Evolutionary conservation across 2,113 vertebrate species (phyloP).

Genomic region (Cyrtonyx montezumae): DNA sequence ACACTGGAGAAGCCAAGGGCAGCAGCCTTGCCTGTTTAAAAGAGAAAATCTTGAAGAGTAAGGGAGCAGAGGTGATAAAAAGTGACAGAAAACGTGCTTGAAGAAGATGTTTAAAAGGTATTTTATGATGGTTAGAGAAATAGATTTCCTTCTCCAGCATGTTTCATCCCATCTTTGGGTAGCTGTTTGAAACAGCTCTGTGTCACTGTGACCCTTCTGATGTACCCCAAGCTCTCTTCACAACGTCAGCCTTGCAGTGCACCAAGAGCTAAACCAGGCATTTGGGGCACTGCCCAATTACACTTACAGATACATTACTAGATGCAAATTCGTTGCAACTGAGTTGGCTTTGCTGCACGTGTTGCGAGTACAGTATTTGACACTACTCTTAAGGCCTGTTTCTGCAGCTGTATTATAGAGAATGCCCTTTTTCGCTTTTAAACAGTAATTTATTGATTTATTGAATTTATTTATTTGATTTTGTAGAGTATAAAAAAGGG

Average conservation of each 20-base stretch:
- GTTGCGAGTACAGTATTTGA: neutral
- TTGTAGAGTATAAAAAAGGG: neutral
- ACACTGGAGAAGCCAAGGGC: neutral
- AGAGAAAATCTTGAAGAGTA: neutral
- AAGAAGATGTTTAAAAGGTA: neutral
- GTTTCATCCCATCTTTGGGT: neutral
- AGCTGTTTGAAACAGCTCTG: neutral
- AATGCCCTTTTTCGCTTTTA: neutral
- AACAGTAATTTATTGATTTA: neutral
- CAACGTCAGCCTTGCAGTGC: neutral
- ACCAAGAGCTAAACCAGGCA: neutral
- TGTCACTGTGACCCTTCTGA: neutral
- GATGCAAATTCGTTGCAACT: neutral
- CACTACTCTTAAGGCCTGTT: neutral
- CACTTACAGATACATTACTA: neutral
- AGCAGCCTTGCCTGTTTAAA: neutral
- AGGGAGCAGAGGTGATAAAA: neutral
- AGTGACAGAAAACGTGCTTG: neutral
- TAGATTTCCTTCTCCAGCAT: neutral
- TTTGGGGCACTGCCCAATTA: neutral
- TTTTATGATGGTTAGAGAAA: neutral
- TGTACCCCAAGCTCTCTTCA: rapidly evolving
- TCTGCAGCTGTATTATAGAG: neutral
- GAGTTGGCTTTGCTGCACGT: neutral
- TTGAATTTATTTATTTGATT: neutral